Percentiles rank a stretch among this genome's conserved stretches.
Conservation (phyloP, 2,113 vertebrate species). For the Epinephelus lanceolatus region DNA sequence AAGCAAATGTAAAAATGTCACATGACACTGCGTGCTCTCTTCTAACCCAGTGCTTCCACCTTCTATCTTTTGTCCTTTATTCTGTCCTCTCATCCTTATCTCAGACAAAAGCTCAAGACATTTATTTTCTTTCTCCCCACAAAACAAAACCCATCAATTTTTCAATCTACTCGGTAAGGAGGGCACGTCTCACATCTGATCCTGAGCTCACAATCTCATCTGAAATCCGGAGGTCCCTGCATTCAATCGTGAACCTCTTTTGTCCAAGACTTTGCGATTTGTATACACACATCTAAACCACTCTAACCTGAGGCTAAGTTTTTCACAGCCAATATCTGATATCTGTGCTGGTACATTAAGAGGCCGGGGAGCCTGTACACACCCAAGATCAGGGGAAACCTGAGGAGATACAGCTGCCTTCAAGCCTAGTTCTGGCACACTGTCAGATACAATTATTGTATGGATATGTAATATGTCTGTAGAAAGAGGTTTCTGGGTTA, state of each 20-base stretch:
- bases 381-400: constrained; percentile 51
- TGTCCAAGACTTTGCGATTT: constrained; percentile 41
- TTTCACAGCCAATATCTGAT: constrained; percentile 39
- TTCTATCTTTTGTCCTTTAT: constrained; percentile 7
- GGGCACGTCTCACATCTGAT: constrained; percentile 29
- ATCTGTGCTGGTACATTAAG: constrained; percentile 14
- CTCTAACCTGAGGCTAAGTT: constrained; percentile 29
- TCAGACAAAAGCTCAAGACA: constrained; percentile 6
- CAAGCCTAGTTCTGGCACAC: constrained; percentile 13
- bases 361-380: constrained; percentile 23
- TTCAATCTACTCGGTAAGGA: constrained; percentile 30
- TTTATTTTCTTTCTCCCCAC: constrained; percentile 9
- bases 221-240: constrained; percentile 41
- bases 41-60: not conserved
- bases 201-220: constrained; percentile 48
- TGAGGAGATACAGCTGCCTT: constrained; percentile 37
- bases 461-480: constrained; percentile 29
- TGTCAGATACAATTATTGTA: constrained; percentile 42
- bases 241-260: constrained; percentile 29
- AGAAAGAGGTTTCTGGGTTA: constrained; percentile 43
- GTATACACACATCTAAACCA: constrained; percentile 37
- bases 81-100: constrained; percentile 6
- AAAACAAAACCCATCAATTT: constrained; percentile 30
- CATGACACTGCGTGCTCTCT: constrained; percentile 3
- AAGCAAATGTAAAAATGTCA: constrained; percentile 22